Evolutionary conservation across 2,888 invertebrate species (phyloP), one percentile per base, ranked within the genome.

Genomic region (Melitaea athalia): DNA sequence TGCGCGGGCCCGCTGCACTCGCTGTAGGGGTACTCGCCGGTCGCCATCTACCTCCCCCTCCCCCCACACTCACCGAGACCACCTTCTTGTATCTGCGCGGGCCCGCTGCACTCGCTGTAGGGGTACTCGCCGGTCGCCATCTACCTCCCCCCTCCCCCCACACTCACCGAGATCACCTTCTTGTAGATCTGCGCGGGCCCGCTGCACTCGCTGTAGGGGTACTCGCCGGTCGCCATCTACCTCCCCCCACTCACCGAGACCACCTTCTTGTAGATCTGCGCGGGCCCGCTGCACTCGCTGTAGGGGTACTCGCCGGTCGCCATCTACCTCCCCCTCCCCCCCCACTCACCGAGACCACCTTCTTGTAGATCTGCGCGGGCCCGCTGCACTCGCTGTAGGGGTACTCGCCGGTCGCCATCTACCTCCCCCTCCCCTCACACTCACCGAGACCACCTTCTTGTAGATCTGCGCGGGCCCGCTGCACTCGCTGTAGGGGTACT

Each of bases 61-160:
- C n/a, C n/a, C n/a, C n/a, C n/a, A n/a, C 24, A 31, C 45, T 12
- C 88, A 98, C 98, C 87, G 97, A 98, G 76, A 98, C 98, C 61
- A 99, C 99, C 93, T 99, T 98, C 91, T 99, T 98, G 92, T 99
- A 99, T 99, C 93, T 99, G 99, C 70, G 99, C 99, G 49, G 99
- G 99, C 33, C 99, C 99, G 73, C 97, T 97, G 88, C 99, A 99
- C 92, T 99, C 99, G 74, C 97, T 97, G 92, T 99, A 99, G 0
- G 99, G 99, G 93, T 99, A 99, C 88, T 99, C 99, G 53, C 98
- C 98, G 62, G 99, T 99, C 50, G 99, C 99, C 99, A 99, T 99
- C 94, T 99, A 99, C 81, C 99, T 93, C n/a, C n/a, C n/a, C n/a
- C n/a, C n/a, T n/a, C n/a, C n/a, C n/a, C n/a, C n/a, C n/a, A n/a